Conservation (phyloP, 1,140 invertebrate genomes). For the Drosophila repletoides region DNA sequence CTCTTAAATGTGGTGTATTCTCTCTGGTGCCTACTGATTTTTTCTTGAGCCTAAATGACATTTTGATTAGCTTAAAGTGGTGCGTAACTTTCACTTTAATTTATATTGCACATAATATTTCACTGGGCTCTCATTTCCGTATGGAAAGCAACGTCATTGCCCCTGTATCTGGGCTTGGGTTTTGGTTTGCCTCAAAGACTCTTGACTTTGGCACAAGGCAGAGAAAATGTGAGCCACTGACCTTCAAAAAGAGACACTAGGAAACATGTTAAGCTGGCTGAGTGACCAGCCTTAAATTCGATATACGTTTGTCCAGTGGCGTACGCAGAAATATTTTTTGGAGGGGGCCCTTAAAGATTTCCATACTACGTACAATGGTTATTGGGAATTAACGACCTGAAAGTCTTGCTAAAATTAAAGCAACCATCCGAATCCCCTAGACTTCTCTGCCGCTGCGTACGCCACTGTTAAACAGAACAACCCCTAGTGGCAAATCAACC, state of each 20-base stretch:
- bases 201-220: constrained; percentile 21
- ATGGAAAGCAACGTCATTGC: constrained; percentile 15
- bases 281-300: constrained; percentile 31
- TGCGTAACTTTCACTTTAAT: constrained; percentile 2
- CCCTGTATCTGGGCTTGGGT: neutral
- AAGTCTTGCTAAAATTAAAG: no score
- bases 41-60: no score
- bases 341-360: no score
- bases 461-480: neutral
- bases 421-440: no score
- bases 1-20: no score
- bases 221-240: constrained; percentile 23
- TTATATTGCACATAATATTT: constrained; percentile 4
- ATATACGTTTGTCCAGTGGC: constrained; percentile 19
- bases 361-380: no score
- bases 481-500: neutral
- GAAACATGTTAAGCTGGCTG: constrained; percentile 28
- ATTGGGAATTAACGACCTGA: neutral
- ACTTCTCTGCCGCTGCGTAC: no score
- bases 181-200: neutral
- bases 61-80: neutral
- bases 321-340: no score
- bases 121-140: neutral
- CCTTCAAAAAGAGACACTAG: constrained; percentile 24
- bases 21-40: no score